Evolutionary conservation across 2,888 invertebrate species (phyloP).

Genomic region (Scelioninae gen. 1): DNA sequence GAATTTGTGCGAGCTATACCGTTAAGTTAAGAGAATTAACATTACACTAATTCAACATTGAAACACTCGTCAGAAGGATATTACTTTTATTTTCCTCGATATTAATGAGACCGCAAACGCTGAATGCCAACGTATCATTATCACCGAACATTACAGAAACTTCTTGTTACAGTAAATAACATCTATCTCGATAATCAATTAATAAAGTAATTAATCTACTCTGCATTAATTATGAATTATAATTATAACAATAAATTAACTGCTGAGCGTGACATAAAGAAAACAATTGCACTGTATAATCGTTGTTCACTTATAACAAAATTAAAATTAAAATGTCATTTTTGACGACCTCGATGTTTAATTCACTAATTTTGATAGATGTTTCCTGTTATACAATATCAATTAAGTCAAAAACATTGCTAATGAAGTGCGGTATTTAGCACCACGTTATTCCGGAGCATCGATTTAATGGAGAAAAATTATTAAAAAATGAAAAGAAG

Average conservation of each 20-base stretch:
- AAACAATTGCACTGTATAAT: too few species aligned
- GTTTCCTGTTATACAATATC: too few species aligned
- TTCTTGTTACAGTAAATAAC: conserved; percentile 1
- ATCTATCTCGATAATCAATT: not conserved
- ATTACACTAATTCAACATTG: conserved; percentile 28
- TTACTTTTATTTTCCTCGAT: conserved; percentile 16
- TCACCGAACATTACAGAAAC: conserved; percentile 6
- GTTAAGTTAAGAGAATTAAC: conserved; percentile 20
- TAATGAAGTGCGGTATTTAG: too few species aligned
- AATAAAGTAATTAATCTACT: not conserved
- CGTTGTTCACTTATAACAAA: too few species aligned
- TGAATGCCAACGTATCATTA: conserved; percentile 5
- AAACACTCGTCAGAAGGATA: conserved; percentile 21
- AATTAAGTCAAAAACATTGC: too few species aligned
- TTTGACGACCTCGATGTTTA: too few species aligned
- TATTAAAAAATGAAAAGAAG: not conserved
- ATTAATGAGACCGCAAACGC: conserved; percentile 8
- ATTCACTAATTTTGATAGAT: too few species aligned
- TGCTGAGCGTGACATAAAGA: too few species aligned
- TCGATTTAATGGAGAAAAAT: too few species aligned
- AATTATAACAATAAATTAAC: too few species aligned
- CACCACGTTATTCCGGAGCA: too few species aligned
- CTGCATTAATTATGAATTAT: not conserved
- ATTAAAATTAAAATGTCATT: too few species aligned
- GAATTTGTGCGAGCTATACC: conserved; percentile 10